phyloP scores from a whole-genome alignment of 2,113 vertebrate species.

The Turdus rufiventris region DNA sequence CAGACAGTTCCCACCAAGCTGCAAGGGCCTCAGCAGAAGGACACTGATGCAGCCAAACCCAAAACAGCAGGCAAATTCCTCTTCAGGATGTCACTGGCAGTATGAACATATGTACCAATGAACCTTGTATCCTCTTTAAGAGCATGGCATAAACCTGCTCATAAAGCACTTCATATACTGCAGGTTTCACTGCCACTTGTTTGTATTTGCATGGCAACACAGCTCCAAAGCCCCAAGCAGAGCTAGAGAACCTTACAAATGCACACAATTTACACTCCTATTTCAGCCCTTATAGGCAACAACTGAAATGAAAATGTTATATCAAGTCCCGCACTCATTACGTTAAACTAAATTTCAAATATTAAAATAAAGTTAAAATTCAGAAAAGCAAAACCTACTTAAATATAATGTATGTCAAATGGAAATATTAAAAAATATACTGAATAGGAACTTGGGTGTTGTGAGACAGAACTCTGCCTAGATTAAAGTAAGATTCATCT shows the following conservation, averaged over 20 bases:
- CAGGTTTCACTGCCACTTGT: background rate
- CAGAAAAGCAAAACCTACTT: background rate
- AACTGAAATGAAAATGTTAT: background rate
- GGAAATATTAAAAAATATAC: background rate
- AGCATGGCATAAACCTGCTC: background rate
- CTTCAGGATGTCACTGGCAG: background rate
- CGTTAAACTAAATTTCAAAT: background rate
- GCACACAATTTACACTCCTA: background rate
- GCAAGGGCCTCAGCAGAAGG: background rate
- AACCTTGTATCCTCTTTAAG: background rate
- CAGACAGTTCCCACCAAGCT: background rate
- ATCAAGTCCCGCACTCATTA: background rate
- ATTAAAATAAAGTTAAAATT: background rate
- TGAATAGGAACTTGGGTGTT: background rate
- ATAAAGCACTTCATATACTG: background rate
- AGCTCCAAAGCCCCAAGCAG: background rate
- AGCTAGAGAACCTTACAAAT: background rate
- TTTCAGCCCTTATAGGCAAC: background rate
- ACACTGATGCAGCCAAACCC: background rate
- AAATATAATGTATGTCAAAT: rapidly evolving
- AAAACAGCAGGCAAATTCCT: background rate
- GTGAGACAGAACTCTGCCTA: background rate
- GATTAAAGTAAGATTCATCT: background rate
- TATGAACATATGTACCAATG: background rate
- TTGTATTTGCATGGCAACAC: background rate